Base-by-base conservation (phyloP, 1,140 invertebrate genomes). In the Halyomorpha halys region DNA sequence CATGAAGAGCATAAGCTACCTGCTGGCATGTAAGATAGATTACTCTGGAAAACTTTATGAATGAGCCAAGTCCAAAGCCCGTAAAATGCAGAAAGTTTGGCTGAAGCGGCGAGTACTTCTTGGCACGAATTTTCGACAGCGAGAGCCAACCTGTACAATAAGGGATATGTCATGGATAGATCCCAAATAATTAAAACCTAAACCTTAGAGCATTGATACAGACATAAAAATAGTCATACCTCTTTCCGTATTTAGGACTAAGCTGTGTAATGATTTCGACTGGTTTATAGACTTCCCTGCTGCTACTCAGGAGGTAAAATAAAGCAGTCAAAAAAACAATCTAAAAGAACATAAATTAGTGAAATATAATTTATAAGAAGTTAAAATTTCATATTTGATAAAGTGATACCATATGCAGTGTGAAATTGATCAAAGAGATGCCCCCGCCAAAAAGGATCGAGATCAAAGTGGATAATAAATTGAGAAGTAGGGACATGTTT, bases 61-160 rank as follows among this genome's bases (percentile, higher is more conserved):
- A 95, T 90, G 34, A 98, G 83, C 92, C 95, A 98, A 0, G 96
- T 98, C 84, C 95, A 99, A 63, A 98, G 77, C 0, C 94, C 95
- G 74, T 98, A 98, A 77, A 99, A 99, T 0, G 89, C 81, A 4
- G 93, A 90, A 82, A 98, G 93, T 78, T 98, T 99, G 66, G 97
- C 89, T 1, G 94, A 96, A 0, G 94, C 94, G 51, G 89, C 84
- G 72, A 98, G 94, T 3, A 99, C 91, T 44, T 83, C 80, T 54
- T 81, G 83, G n/a, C 87, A 80, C 2, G 84, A 83, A 68, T 81
- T 79, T 70, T 86, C 82, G 30, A 85, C 74, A n/a, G 92, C 90
- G 54, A 86, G 80, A 1, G 90, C 91, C 68, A 93, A 83, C 69
- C 83, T 82, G 68, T 25, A 65, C 66, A 61, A 44, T 47, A 47